Conservation (phyloP, 2,113 vertebrate genomes). For the Actinemys pallida region DNA sequence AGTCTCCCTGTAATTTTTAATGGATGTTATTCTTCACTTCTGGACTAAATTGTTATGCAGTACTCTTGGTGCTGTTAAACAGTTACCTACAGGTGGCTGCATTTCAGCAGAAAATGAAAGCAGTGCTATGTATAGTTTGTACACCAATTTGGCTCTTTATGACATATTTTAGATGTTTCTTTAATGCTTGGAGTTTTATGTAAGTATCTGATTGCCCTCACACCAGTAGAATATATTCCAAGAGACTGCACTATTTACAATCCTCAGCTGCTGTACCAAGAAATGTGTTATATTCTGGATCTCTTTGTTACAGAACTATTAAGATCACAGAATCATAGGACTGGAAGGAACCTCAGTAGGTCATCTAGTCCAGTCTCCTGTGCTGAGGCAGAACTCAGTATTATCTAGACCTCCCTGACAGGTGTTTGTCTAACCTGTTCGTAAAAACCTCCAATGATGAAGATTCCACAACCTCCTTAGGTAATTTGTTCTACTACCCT, state of each 20-base stretch:
- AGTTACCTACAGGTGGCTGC: background rate
- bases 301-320: background rate
- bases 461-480: background rate
- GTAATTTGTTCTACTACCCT: background rate
- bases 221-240: background rate
- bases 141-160: background rate
- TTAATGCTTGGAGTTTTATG: background rate
- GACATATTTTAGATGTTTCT: background rate
- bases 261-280: background rate
- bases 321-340: background rate
- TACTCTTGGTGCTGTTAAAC: background rate
- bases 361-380: background rate
- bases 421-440: background rate
- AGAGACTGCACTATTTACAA: background rate
- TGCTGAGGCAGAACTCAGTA: background rate
- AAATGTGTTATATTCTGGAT: background rate
- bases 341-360: background rate
- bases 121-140: background rate
- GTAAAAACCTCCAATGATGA: background rate
- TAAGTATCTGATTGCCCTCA: background rate
- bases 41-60: background rate
- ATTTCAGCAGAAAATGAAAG: constrained; percentile 5
- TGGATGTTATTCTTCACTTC: background rate
- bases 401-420: background rate
- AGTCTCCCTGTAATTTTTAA: background rate